These are phyloP conservation scores for Mastomys natalensis DNA, from an alignment of 2,113 vertebrate species.

Conservation along the genomic window DNA sequence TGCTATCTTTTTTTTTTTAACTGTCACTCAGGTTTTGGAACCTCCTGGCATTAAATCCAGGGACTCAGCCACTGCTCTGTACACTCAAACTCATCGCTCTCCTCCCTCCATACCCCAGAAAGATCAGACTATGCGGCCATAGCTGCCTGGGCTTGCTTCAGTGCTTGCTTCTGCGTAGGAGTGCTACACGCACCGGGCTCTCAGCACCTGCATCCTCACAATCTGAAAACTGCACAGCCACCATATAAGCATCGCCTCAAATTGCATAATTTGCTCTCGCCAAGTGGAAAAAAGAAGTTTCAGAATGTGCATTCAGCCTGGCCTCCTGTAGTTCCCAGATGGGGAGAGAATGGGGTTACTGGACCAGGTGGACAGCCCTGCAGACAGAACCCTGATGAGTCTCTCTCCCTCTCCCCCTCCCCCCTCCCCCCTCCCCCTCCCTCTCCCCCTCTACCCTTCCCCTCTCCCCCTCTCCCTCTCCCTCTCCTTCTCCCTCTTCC, in stretches of 20 bases:
- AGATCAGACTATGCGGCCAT: conserved; percentile 76
- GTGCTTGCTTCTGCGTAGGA: conserved; percentile 85
- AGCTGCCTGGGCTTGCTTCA: conserved; percentile 61
- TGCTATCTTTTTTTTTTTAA: not conserved
- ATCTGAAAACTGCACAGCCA: conserved; percentile 85
- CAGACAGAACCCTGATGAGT: not conserved
- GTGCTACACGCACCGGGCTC: conserved; percentile 74
- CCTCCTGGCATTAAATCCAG: not conserved
- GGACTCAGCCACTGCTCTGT: not conserved
- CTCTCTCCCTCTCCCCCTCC: too few species aligned
- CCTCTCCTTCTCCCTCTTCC: too few species aligned
- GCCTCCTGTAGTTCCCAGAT: conserved; percentile 68
- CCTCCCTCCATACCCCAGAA: not conserved
- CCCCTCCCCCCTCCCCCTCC: too few species aligned
- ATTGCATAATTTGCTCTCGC: conserved; percentile 82
- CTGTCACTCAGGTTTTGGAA: not conserved
- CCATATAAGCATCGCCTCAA: conserved; percentile 82
- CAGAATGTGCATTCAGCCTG: conserved; percentile 71
- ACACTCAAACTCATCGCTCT: not conserved
- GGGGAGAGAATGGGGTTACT: conserved; percentile 36
- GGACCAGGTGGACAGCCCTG: not conserved
- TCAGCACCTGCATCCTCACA: conserved; percentile 84
- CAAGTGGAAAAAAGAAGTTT: conserved; percentile 86
- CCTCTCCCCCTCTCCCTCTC: too few species aligned
- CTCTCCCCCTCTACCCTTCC: too few species aligned